A percentile compares a stretch with the other conserved stretches of the same genome.
Conservation (phyloP, 2,797 vertebrate species). For the Lindbergichthys nudifrons region DNA sequence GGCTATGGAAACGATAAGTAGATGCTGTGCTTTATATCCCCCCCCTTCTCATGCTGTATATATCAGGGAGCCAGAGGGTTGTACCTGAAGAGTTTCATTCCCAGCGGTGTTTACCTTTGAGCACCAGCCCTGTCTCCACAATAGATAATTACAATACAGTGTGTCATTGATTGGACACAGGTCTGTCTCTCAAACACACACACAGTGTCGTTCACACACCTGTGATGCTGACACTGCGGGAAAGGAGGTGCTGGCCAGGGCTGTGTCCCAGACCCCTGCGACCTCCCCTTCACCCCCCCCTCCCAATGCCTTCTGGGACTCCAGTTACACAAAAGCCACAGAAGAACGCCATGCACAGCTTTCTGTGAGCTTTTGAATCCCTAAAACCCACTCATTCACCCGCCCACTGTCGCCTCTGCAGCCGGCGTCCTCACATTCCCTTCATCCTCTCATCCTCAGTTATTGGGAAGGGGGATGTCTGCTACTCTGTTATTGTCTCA, state of each 20-base stretch:
- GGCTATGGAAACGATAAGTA: conserved; percentile 42
- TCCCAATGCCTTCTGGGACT: conserved; percentile 52
- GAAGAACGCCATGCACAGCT: conserved; percentile 53
- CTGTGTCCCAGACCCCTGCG: conserved; percentile 32
- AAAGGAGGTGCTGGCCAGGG: conserved; percentile 54
- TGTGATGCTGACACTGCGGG: conserved; percentile 70
- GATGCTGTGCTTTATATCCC: conserved; percentile 42
- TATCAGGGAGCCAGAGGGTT: conserved; percentile 6
- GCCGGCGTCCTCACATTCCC: conserved; percentile 35
- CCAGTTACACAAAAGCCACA: conserved; percentile 74
- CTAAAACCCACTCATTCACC: conserved; percentile 53
- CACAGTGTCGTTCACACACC: conserved; percentile 73
- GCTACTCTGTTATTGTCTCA: conserved; percentile 7
- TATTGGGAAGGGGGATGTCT: neutral
- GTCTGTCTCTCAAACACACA: conserved; percentile 31
- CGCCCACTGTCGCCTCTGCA: conserved; percentile 38
- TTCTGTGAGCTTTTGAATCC: conserved; percentile 72
- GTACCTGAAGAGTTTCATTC: conserved; percentile 48
- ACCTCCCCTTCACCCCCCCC: neutral
- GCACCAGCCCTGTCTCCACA: conserved; percentile 50
- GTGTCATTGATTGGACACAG: conserved; percentile 75
- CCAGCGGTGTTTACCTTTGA: conserved; percentile 67
- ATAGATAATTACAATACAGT: conserved; percentile 76
- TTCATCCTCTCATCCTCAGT: conserved; percentile 41
- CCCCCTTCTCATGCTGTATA: neutral